Conservation (phyloP, 2,113 vertebrate genomes). For the Zapus hudsonius region DNA sequence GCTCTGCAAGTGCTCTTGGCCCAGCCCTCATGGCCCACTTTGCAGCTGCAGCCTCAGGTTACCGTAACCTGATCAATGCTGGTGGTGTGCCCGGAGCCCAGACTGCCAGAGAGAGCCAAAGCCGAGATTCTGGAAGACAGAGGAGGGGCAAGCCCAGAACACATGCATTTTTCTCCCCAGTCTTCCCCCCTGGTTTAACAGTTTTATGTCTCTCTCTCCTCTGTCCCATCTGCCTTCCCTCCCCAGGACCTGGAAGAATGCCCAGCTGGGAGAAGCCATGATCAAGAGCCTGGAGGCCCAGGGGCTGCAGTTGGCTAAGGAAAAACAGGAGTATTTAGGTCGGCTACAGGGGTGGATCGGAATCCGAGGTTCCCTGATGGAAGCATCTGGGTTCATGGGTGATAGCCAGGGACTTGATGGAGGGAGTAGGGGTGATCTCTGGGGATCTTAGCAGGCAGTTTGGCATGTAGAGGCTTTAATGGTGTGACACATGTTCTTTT, state of each 20-base stretch:
- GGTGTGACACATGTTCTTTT: not conserved
- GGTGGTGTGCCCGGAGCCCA: not conserved
- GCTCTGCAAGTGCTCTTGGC: not conserved
- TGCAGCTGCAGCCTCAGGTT: slow-evolving; percentile 11
- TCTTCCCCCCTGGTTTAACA: not conserved
- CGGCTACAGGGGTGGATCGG: slow-evolving; percentile 62
- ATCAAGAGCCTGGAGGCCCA: slow-evolving; percentile 98
- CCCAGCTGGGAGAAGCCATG: slow-evolving; percentile 98
- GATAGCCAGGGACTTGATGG: not conserved
- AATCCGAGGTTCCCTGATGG: not conserved
- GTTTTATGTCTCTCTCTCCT: slow-evolving; percentile 55
- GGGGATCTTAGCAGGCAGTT: not conserved
- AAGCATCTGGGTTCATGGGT: not conserved
- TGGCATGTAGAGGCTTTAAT: not conserved
- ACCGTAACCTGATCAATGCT: slow-evolving; percentile 15
- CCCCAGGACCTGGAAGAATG: slow-evolving; percentile 96
- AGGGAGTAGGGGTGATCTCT: not conserved
- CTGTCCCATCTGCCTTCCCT: slow-evolving; percentile 64
- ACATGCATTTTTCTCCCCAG: not conserved
- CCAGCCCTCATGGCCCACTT: slow-evolving; percentile 41
- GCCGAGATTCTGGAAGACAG: slow-evolving; percentile 15
- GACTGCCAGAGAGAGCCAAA: not conserved
- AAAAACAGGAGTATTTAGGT: slow-evolving; percentile 98
- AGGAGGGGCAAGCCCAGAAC: rapidly evolving
- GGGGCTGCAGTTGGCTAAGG: slow-evolving; percentile 97